Evolutionary conservation across 2,888 invertebrate genomes (phyloP).

Genomic region (Acanthococcus lagerstroemiae): DNA sequence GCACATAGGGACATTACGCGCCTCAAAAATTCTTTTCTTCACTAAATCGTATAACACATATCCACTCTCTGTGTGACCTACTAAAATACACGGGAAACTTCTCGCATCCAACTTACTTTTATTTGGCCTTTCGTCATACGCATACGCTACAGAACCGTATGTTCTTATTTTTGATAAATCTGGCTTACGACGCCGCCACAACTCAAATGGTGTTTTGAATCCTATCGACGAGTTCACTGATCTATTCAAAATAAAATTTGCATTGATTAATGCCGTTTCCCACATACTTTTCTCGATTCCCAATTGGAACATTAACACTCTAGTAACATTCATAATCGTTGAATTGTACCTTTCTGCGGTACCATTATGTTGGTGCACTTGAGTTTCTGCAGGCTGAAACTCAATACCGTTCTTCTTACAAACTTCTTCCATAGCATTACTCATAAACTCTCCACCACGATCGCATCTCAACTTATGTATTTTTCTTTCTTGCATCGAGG

Average conservation of each 20-base stretch:
- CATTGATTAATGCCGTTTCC: not conserved
- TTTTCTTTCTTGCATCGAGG: not conserved
- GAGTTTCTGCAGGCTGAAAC: not conserved
- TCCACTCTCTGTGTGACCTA: not conserved
- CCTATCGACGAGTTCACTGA: not conserved
- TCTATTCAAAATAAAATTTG: not conserved
- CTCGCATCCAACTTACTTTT: not conserved
- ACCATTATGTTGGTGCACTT: not conserved
- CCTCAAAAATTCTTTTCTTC: not conserved
- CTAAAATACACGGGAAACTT: not conserved
- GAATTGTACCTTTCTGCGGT: not conserved
- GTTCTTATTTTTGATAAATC: not conserved
- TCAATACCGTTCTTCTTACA: not conserved
- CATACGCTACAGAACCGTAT: not conserved
- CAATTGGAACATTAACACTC: not conserved
- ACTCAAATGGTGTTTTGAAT: not conserved
- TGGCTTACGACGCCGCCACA: not conserved
- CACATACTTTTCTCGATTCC: not conserved
- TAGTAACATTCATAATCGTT: not conserved
- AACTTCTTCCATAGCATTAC: not conserved
- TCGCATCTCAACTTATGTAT: not conserved
- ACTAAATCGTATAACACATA: not conserved
- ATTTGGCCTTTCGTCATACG: not conserved
- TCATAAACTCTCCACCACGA: not conserved
- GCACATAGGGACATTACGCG: not conserved